These are phyloP conservation scores for Metopia argyrocephala DNA, from an alignment of 2,888 invertebrate genomes.

Conservation along the genomic window DNA sequence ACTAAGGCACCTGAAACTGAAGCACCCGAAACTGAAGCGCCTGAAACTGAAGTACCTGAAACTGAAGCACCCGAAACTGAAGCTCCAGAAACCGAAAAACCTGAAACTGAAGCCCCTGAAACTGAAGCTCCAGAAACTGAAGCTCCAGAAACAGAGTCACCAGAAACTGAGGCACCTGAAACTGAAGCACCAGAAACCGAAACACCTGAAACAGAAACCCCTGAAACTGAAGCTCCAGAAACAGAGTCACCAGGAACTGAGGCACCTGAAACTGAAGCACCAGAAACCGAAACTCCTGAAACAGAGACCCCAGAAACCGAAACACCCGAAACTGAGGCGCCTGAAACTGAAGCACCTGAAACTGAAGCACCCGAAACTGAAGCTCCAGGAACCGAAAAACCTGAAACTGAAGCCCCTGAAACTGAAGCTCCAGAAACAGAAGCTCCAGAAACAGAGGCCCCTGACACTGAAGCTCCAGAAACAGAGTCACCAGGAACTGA, in stretches of 20 bases:
- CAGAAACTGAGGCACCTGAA: conserved; percentile 22
- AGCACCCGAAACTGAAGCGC: conserved; percentile 22
- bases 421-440: not conserved
- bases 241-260: not conserved
- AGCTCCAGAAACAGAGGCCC: not conserved
- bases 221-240: not conserved
- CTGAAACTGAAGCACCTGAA: not conserved
- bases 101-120: conserved; percentile 12
- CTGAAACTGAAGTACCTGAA: conserved; percentile 24
- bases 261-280: not conserved
- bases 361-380: conserved; percentile 4
- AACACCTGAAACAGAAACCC: not conserved
- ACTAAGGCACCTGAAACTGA: conserved; percentile 33
- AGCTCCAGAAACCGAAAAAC: conserved; percentile 1
- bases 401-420: not conserved
- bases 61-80: conserved; percentile 4
- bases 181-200: conserved; percentile 13
- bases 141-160: conserved; percentile 21
- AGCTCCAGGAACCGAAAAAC: not conserved
- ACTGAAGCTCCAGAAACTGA: conserved; percentile 25
- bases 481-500: not conserved
- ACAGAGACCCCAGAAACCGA: not conserved
- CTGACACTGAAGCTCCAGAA: not conserved
- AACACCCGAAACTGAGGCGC: not conserved
- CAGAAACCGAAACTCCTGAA: not conserved